Conservation (phyloP, 2,888 invertebrate species). For the Punctoribates punctum region DNA sequence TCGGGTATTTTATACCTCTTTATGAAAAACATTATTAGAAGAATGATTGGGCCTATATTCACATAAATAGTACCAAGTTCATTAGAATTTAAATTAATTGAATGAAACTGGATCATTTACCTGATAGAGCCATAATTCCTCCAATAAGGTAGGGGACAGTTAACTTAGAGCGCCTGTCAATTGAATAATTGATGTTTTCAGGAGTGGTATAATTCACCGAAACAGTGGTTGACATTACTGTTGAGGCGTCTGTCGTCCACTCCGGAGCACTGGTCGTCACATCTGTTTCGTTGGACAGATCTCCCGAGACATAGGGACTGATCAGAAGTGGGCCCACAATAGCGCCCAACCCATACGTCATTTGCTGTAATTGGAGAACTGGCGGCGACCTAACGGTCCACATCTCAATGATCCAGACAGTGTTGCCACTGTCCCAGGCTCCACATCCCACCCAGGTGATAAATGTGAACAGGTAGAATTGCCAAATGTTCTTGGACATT, state of each 20-base stretch:
- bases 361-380: constrained; percentile 34
- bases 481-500: background rate
- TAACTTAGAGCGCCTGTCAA: no score
- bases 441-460: background rate
- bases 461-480: background rate
- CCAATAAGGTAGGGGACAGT: no score
- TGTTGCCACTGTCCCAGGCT: constrained; percentile 8
- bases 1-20: background rate
- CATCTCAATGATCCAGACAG: constrained; percentile 40
- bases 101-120: no score
- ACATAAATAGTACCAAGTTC: no score
- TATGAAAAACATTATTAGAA: background rate
- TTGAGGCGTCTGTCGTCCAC: no score
- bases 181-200: no score
- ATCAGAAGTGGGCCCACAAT: constrained; percentile 36
- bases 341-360: constrained; percentile 39
- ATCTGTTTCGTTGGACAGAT: background rate
- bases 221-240: no score
- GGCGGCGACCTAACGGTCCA: constrained; percentile 25
- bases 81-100: no score
- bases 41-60: background rate
- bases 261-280: no score
- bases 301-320: constrained; percentile 18
- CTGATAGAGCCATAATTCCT: no score
- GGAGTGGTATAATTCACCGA: no score